Conservation (phyloP, 2,888 invertebrate species). For the Tipula unca region DNA sequence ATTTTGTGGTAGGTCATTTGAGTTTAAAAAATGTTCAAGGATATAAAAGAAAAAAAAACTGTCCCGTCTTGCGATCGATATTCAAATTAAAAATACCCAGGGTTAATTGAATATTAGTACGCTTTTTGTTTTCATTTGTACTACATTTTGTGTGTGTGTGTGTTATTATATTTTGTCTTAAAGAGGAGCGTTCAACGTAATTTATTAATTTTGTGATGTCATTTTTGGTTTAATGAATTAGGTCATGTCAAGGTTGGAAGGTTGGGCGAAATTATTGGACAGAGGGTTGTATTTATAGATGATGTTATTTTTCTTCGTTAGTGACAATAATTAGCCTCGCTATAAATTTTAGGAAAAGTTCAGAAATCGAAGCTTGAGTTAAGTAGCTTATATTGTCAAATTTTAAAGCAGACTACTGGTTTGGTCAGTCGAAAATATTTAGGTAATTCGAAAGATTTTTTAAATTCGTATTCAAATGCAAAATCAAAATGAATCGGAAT, state of each 20-base stretch:
- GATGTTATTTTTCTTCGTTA: no score
- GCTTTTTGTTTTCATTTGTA: neutral
- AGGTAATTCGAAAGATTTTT: no score
- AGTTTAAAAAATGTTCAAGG: neutral
- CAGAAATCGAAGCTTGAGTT: no score
- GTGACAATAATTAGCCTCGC: no score
- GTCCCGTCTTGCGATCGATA: constrained; percentile 8
- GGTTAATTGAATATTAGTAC: constrained; percentile 8
- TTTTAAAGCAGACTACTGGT: no score
- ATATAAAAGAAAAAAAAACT: neutral
- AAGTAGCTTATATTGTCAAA: no score
- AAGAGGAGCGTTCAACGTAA: neutral
- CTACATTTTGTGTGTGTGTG: neutral
- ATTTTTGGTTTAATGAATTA: neutral
- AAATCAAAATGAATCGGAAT: no score
- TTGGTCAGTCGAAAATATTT: no score
- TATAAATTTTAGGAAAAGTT: no score
- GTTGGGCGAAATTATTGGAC: no score
- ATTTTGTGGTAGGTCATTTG: neutral
- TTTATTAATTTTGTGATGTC: neutral
- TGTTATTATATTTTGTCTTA: neutral
- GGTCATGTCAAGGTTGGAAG: neutral
- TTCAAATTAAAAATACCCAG: neutral
- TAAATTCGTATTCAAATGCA: no score
- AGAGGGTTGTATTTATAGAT: no score